Conservation (phyloP, 30 jellyfish, hydroid and myxozoan species). For the Catostylus mosaicus region DNA sequence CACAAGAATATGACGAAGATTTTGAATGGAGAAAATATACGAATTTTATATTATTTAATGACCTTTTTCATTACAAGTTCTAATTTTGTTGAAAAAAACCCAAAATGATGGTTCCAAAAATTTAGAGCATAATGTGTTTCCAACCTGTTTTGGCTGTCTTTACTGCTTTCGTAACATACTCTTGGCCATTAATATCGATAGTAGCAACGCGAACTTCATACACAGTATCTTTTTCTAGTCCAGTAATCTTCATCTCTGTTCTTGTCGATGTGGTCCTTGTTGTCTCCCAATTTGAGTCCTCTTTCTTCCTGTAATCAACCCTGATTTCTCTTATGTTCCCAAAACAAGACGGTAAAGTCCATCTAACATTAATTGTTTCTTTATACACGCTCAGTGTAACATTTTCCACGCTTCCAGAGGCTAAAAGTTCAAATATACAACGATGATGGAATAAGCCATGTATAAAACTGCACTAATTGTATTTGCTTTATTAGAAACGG, state of each 20-base stretch:
- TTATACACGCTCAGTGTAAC: background rate
- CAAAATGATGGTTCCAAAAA: background rate
- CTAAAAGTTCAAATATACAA: no score
- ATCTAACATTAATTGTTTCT: slow-evolving; percentile 13
- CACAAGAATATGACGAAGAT: no score
- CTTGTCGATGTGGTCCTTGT: background rate
- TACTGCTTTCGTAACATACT: background rate
- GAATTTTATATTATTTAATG: no score
- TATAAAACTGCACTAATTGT: no score
- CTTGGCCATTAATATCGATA: background rate
- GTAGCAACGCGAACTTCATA: slow-evolving; percentile 12
- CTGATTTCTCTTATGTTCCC: slow-evolving; percentile 4
- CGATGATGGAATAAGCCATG: no score
- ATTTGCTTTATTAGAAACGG: no score
- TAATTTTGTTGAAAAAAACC: no score
- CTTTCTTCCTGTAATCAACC: slow-evolving; percentile 9
- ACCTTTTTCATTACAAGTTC: no score
- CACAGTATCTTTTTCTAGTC: background rate
- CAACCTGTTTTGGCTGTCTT: no score
- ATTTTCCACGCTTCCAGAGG: background rate
- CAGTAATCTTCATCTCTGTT: background rate
- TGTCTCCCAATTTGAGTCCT: slow-evolving; percentile 20
- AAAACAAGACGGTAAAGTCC: slow-evolving; percentile 21
- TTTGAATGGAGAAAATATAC: no score
- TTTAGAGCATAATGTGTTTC: background rate